Percentiles rank a stretch among this genome's conserved stretches.
These are phyloP conservation scores for Clarias fuscus DNA, from an alignment of 2,797 vertebrate genomes.

Conservation along the genomic window DNA sequence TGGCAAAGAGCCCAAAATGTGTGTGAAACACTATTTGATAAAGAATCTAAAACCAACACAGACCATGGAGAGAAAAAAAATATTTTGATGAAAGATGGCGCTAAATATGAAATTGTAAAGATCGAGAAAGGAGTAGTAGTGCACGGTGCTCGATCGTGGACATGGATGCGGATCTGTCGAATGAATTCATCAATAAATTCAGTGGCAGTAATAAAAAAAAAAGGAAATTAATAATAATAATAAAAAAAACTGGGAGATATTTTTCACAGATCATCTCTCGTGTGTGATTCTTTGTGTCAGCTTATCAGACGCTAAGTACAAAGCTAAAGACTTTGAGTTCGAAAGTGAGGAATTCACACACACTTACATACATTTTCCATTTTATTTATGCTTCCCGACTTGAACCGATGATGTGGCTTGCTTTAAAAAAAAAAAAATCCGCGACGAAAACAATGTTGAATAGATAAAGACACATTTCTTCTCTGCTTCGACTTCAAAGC, in stretches of 20 bases:
- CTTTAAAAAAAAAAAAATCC: neutral
- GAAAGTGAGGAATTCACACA: neutral
- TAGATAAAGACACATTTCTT: neutral
- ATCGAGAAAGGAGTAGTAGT: no score
- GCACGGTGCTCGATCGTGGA: neutral
- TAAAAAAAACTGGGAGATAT: no score
- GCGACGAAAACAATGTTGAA: neutral
- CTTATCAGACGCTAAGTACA: neutral
- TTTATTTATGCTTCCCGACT: neutral
- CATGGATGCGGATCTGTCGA: neutral
- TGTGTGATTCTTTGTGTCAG: neutral
- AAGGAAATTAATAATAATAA: no score
- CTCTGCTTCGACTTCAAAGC: constrained; percentile 1
- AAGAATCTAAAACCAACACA: neutral
- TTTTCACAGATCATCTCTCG: no score
- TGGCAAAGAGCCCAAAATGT: neutral
- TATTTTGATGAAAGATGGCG: neutral
- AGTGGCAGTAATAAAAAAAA: no score
- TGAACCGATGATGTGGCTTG: neutral
- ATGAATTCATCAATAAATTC: neutral
- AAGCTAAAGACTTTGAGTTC: neutral
- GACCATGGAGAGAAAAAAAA: neutral
- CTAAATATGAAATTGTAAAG: neutral
- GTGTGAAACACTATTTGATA: neutral
- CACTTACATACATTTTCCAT: neutral